These are phyloP conservation scores for Adrianichthys oophorus DNA, from an alignment of 2,797 vertebrate genomes.

Conservation along the genomic window DNA sequence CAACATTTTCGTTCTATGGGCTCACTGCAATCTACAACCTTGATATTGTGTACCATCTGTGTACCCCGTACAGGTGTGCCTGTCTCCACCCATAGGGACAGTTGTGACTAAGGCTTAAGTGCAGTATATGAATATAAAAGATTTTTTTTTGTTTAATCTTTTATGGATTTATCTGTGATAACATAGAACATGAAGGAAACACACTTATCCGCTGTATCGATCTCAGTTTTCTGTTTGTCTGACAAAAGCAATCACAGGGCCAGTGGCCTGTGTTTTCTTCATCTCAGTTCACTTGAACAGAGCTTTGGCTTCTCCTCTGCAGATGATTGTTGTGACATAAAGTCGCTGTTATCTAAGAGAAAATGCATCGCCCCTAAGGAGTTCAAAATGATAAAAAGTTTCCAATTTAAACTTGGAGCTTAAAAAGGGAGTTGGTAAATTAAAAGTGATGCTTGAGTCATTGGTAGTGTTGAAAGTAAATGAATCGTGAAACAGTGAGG, in stretches of 20 bases:
- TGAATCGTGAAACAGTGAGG: conserved; percentile 41
- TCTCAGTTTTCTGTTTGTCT: conserved; percentile 40
- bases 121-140: too few relatives aligned
- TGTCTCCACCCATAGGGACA: too few relatives aligned
- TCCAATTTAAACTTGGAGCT: conserved; percentile 33
- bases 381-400: conserved; percentile 29
- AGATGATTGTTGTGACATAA: conserved; percentile 27
- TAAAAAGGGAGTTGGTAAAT: conserved; percentile 43
- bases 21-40: too few relatives aligned
- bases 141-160: too few relatives aligned
- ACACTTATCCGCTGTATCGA: conserved; percentile 30
- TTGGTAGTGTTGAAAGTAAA: conserved; percentile 54
- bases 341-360: conserved; percentile 16
- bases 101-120: too few relatives aligned
- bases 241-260: conserved; percentile 23
- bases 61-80: too few relatives aligned
- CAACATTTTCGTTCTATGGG: too few relatives aligned
- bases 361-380: conserved; percentile 37
- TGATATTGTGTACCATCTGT: too few relatives aligned
- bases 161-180: not conserved
- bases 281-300: conserved; percentile 17
- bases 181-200: conserved; percentile 20
- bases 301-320: conserved; percentile 19
- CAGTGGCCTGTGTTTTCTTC: conserved; percentile 13
- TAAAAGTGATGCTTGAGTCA: conserved; percentile 52